These are phyloP conservation scores for Hirtodrosophila trivittata DNA, from an alignment of 2,888 invertebrate genomes.

Conservation along the genomic window DNA sequence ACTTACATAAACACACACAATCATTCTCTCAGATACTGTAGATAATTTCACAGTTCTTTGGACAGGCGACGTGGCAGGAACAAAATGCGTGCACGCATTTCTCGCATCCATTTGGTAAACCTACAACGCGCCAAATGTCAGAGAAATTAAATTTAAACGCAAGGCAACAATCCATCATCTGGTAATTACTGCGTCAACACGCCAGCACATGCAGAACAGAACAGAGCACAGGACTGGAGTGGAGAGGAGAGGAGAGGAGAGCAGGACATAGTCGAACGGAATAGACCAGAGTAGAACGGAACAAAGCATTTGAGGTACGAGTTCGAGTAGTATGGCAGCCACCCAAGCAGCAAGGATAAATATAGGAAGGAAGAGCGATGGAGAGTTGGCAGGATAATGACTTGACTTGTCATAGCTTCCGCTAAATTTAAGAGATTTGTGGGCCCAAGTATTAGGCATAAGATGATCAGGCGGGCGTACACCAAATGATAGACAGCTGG, in stretches of 20 bases:
- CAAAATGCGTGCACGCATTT: slow-evolving; percentile 72
- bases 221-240: slow-evolving; percentile 3
- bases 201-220: slow-evolving; percentile 60
- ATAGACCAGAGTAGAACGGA: slow-evolving; percentile 7
- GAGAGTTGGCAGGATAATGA: slow-evolving; percentile 60
- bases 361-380: slow-evolving; percentile 1
- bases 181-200: slow-evolving; percentile 79
- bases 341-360: slow-evolving; percentile 35
- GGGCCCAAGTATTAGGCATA: slow-evolving; percentile 30
- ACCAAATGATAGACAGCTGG: slow-evolving; percentile 37
- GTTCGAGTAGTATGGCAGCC: slow-evolving; percentile 27
- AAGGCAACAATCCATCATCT: slow-evolving; percentile 78
- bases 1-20: slow-evolving; percentile 19
- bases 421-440: slow-evolving; percentile 68
- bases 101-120: slow-evolving; percentile 73
- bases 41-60: slow-evolving; percentile 76
- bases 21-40: slow-evolving; percentile 40
- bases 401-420: slow-evolving; percentile 77
- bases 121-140: slow-evolving; percentile 76
- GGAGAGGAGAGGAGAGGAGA: slow-evolving; percentile 3
- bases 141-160: slow-evolving; percentile 79
- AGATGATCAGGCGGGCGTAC: slow-evolving; percentile 17
- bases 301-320: slow-evolving; percentile 15
- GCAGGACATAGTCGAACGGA: neutral
- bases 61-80: slow-evolving; percentile 36